phyloP scores from a whole-genome alignment of 1,140 invertebrate species.

The Sipha flava region DNA sequence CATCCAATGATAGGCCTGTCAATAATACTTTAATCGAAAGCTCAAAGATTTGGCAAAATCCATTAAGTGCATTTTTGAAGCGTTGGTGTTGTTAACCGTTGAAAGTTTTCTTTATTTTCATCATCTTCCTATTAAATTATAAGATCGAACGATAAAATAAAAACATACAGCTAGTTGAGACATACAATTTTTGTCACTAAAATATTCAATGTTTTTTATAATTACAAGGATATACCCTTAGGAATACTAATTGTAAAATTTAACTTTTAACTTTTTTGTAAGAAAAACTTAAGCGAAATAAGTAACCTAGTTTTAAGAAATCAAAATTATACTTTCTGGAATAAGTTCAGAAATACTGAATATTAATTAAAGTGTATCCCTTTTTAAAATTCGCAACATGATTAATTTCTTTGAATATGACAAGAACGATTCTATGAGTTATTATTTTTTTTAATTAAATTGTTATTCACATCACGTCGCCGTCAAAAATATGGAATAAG shows the following conservation, averaged over 20 bases:
- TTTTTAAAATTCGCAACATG: neutral
- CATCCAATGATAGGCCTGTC: no score
- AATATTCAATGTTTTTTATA: neutral
- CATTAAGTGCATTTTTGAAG: neutral
- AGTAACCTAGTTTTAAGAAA: neutral
- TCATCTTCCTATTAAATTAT: neutral
- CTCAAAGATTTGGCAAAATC: neutral
- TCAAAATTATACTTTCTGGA: neutral
- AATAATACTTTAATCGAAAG: neutral
- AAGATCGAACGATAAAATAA: neutral
- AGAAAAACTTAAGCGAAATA: neutral
- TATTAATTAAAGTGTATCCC: neutral
- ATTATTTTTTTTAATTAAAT: neutral
- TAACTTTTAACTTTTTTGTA: neutral
- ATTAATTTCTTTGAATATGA: neutral
- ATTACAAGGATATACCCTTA: neutral
- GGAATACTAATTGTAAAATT: constrained; percentile 1
- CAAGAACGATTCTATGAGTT: neutral
- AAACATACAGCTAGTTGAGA: neutral
- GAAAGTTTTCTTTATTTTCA: neutral
- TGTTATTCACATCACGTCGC: neutral
- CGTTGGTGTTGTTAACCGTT: no score
- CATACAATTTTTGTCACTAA: neutral
- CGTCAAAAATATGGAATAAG: neutral
- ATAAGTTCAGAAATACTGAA: neutral